Evolutionary conservation across 2,888 invertebrate genomes (phyloP).

Genomic region (Drosophila tripunctata): DNA sequence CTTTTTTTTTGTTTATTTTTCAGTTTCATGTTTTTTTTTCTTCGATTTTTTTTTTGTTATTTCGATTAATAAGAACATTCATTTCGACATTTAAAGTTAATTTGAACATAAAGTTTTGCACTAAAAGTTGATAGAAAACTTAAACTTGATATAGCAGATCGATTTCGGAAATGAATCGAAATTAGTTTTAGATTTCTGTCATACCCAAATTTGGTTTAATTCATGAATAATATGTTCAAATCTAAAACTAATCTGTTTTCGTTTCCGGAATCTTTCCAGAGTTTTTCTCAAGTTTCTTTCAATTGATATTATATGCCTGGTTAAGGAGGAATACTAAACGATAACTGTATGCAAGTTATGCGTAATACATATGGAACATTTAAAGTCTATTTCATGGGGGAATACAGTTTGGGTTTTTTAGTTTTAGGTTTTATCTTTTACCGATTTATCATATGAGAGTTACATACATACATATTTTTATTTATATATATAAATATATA

Average conservation of each 20-base stretch:
- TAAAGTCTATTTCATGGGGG: constrained; percentile 54
- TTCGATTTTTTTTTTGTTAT: constrained; percentile 25
- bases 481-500: no score
- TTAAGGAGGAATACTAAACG: constrained; percentile 14
- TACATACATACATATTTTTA: constrained; percentile 41
- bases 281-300: constrained; percentile 22
- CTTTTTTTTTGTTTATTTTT: constrained; percentile 62
- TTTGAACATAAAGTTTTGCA: constrained; percentile 79
- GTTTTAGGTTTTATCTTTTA: constrained; percentile 7
- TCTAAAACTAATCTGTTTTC: no score
- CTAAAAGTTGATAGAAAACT: constrained; percentile 71
- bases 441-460: constrained; percentile 42
- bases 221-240: no score
- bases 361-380: constrained; percentile 67
- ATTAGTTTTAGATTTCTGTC: no score
- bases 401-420: constrained; percentile 6
- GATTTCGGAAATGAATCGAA: no score
- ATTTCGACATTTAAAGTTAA: constrained; percentile 78
- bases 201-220: no score
- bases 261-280: no score
- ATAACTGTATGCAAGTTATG: constrained; percentile 19
- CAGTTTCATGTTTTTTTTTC: constrained; percentile 22
- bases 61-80: constrained; percentile 76
- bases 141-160: constrained; percentile 24
- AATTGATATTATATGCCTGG: constrained; percentile 42